Evolutionary conservation across 1,140 invertebrate genomes (phyloP).

Genomic region (Metopolophium dirhodum): DNA sequence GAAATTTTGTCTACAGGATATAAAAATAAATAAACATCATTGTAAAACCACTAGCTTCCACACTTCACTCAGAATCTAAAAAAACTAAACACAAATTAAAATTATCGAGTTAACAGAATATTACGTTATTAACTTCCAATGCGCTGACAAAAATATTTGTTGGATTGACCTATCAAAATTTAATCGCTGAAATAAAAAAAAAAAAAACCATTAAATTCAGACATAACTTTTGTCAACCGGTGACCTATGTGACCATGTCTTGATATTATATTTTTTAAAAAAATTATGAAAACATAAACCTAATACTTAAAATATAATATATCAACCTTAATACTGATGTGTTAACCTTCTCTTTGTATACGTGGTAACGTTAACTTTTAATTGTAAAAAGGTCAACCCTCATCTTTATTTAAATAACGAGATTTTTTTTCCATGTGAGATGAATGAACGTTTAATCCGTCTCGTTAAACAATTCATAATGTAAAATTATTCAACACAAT

Average conservation of each 20-base stretch:
- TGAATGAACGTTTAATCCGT: conserved; percentile 18
- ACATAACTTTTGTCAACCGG: not conserved
- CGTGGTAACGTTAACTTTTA: not conserved
- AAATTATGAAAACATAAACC: not conserved
- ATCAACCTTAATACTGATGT: not conserved
- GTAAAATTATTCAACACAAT: not conserved
- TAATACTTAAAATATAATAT: not conserved
- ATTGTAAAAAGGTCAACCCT: not conserved
- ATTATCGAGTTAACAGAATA: too few relatives aligned
- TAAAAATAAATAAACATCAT: too few relatives aligned
- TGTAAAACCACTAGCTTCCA: too few relatives aligned
- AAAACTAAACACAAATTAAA: too few relatives aligned
- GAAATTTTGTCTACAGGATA: too few relatives aligned
- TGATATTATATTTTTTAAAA: too few relatives aligned
- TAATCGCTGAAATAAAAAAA: not conserved
- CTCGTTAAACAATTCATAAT: not conserved
- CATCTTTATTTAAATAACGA: not conserved
- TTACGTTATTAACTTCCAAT: not conserved
- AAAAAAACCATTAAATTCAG: not conserved
- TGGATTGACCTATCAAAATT: not conserved
- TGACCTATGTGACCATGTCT: too few relatives aligned
- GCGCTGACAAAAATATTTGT: not conserved
- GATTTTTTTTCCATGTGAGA: not conserved
- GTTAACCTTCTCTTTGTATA: not conserved
- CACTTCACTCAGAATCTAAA: too few relatives aligned